Conservation (phyloP, 2,888 invertebrate species). For the Allophyes oxyacanthae region DNA sequence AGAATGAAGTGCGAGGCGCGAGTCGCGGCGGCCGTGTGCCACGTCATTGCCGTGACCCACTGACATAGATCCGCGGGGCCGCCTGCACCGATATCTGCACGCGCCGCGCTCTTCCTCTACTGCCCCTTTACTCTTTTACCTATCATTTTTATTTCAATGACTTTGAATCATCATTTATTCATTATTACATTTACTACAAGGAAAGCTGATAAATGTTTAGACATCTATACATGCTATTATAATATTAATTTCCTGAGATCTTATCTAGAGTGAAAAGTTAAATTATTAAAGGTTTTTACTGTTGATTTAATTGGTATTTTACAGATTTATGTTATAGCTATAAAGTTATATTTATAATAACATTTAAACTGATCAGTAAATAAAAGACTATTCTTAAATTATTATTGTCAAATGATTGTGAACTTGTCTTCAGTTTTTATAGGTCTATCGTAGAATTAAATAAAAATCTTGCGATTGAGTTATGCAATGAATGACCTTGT, state of each 20-base stretch:
- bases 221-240: constrained; percentile 21
- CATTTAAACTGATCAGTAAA: too few species aligned
- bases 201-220: too few species aligned
- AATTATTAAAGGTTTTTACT: too few species aligned
- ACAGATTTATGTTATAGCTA: not conserved
- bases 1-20: constrained; percentile 86
- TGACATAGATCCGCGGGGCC: constrained; percentile 91
- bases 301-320: too few species aligned
- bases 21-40: constrained; percentile 87
- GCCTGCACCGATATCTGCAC: constrained; percentile 88
- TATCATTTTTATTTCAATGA: constrained; percentile 54
- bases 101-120: constrained; percentile 81
- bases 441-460: constrained; percentile 33
- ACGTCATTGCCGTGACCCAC: constrained; percentile 92
- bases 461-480: constrained; percentile 72
- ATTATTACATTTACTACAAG: too few species aligned
- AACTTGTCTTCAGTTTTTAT: constrained; percentile 9
- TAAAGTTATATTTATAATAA: too few species aligned
- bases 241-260: constrained; percentile 11
- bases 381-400: too few species aligned
- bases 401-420: too few species aligned
- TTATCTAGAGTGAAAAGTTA: not conserved
- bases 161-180: constrained; percentile 41
- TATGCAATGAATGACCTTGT: constrained; percentile 87
- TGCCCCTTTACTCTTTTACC: constrained; percentile 72